Percentiles rank a stretch among this genome's conserved stretches.
Conservation (phyloP, 2,797 vertebrate species). For the Ispidina lecontei region DNA sequence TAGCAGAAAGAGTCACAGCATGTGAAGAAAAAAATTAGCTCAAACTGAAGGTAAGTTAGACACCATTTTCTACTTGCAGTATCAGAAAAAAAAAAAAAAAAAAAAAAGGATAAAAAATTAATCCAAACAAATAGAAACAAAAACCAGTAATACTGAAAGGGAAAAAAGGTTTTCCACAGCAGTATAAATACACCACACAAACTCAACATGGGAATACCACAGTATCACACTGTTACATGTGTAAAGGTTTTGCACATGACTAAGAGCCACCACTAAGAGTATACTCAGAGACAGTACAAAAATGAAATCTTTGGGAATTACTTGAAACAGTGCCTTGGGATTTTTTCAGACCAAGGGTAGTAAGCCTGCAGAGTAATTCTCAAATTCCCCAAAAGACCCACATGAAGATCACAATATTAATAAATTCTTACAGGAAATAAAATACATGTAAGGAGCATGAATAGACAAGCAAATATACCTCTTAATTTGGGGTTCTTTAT, state of each 20-base stretch:
- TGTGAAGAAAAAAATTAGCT: constrained; percentile 49
- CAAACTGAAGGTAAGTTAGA: constrained; percentile 28
- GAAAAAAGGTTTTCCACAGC: background rate
- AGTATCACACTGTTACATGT: background rate
- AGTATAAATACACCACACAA: background rate
- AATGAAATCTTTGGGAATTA: background rate
- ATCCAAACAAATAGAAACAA: background rate
- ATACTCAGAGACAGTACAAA: background rate
- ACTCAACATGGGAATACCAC: background rate
- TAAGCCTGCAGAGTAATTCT: background rate
- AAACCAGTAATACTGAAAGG: background rate
- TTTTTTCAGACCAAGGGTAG: background rate
- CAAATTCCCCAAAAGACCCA: background rate
- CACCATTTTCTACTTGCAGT: background rate
- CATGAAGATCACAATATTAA: accelerated
- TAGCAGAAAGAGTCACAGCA: constrained; percentile 47
- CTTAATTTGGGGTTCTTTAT: background rate
- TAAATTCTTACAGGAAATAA: background rate
- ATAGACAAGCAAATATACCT: background rate
- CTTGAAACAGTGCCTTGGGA: background rate
- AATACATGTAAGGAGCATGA: background rate
- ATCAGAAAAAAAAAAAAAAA: background rate
- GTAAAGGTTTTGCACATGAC: background rate
- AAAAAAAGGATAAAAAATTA: background rate
- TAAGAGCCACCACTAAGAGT: background rate